Conservation (phyloP, 2,797 vertebrate genomes). For the Mus minutoides region DNA sequence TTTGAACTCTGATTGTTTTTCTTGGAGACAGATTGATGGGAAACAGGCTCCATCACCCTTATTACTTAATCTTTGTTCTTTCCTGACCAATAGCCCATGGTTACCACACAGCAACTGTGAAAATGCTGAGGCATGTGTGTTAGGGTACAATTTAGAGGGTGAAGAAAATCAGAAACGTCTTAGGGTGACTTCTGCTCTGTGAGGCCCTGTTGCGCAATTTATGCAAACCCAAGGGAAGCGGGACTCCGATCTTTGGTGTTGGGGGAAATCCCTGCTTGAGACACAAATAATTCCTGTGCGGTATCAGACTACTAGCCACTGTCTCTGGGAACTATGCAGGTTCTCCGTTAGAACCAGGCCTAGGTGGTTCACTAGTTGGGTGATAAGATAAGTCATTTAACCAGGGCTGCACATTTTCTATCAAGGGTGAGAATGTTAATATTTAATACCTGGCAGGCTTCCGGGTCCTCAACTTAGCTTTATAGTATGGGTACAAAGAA, state of each 20-base stretch:
- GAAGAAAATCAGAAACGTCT: neutral
- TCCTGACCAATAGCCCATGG: neutral
- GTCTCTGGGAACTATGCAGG: neutral
- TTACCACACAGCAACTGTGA: neutral
- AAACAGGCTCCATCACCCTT: no score
- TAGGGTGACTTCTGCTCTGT: neutral
- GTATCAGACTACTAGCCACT: neutral
- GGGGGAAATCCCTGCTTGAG: neutral
- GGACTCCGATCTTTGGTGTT: neutral
- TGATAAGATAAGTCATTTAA: neutral
- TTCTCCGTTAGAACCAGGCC: neutral
- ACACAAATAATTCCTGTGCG: neutral
- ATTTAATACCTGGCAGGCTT: neutral
- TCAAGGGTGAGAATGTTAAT: neutral
- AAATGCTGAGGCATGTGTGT: neutral
- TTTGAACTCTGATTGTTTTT: neutral
- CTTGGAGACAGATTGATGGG: neutral
- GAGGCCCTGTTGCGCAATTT: neutral
- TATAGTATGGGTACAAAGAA: rapidly evolving
- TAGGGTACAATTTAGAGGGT: neutral
- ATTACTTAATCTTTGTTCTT: neutral
- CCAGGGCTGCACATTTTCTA: neutral
- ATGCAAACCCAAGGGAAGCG: neutral
- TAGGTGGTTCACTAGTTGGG: neutral
- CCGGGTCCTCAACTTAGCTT: neutral